Conservation (phyloP, 2,888 invertebrate species). For the Troglohyphantes excavatus region DNA sequence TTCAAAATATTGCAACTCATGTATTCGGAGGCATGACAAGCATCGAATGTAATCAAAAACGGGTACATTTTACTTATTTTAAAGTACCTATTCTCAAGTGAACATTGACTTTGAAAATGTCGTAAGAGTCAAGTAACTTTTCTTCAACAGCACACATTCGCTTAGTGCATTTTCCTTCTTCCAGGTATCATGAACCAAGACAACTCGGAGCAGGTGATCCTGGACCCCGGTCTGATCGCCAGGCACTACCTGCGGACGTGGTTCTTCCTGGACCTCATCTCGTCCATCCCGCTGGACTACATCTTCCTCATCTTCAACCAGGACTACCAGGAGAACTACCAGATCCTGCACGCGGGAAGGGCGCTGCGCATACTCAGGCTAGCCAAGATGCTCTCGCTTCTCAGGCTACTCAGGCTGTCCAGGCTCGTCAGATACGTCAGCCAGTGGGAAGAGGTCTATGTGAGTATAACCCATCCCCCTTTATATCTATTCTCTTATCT, state of each 20-base stretch:
- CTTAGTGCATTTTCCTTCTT: no score
- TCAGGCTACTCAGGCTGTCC: conserved; percentile 95
- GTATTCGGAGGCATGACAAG: no score
- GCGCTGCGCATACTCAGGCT: conserved; percentile 97
- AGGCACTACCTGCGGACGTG: conserved; percentile 99
- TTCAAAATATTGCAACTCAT: no score
- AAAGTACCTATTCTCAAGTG: no score
- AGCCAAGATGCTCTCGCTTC: conserved; percentile 97
- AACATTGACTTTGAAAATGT: no score
- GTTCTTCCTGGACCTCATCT: conserved; percentile 99
- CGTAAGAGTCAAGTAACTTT: no score
- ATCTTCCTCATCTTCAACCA: conserved; percentile 99
- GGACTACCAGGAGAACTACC: conserved; percentile 98
- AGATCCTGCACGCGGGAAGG: conserved; percentile 97
- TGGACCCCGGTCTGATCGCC: conserved; percentile 99
- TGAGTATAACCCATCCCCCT: no score
- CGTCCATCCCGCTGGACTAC: conserved; percentile 99
- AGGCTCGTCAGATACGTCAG: conserved; percentile 98
- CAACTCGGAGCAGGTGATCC: conserved; percentile 98
- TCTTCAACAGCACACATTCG: no score
- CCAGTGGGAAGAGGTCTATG: conserved; percentile 99
- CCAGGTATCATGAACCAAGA: conserved; percentile 99
- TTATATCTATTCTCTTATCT: not conserved
- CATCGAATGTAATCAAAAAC: no score
- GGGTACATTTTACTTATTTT: no score